These are phyloP conservation scores for Drosophila tripunctata DNA, from an alignment of 2,888 invertebrate genomes.

Conservation along the genomic window DNA sequence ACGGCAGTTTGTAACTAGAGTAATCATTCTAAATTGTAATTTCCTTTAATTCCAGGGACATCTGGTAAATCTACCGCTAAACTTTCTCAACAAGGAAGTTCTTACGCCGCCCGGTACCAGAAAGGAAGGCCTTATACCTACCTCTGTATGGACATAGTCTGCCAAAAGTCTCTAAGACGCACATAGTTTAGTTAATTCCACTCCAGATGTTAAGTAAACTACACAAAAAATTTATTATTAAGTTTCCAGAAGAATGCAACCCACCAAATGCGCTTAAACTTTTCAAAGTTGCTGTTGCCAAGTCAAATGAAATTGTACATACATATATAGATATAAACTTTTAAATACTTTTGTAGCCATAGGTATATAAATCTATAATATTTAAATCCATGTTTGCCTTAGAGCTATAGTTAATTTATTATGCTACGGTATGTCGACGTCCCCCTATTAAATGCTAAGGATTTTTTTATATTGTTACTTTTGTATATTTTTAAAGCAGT, in stretches of 20 bases:
- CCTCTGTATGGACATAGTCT: conserved; percentile 93
- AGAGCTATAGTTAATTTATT: conserved; percentile 68
- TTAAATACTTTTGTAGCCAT: conserved; percentile 17
- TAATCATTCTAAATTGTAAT: neutral
- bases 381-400: conserved; percentile 12
- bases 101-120: conserved; percentile 92
- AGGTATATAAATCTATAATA: conserved; percentile 12
- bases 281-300: conserved; percentile 55
- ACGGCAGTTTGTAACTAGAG: no score
- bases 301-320: conserved; percentile 35
- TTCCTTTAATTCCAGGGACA: conserved; percentile 87
- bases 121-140: conserved; percentile 96
- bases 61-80: conserved; percentile 94
- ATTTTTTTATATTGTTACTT: conserved; percentile 59
- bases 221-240: neutral
- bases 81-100: conserved; percentile 94
- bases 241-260: conserved; percentile 31
- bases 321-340: conserved; percentile 24
- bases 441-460: conserved; percentile 47
- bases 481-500: conserved; percentile 59
- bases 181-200: no score
- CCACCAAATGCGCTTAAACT: conserved; percentile 70
- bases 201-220: no score
- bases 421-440: conserved; percentile 52
- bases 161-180: conserved; percentile 67